phyloP scores from a whole-genome alignment of 2,797 vertebrate genomes.

The Myotis myotis region DNA sequence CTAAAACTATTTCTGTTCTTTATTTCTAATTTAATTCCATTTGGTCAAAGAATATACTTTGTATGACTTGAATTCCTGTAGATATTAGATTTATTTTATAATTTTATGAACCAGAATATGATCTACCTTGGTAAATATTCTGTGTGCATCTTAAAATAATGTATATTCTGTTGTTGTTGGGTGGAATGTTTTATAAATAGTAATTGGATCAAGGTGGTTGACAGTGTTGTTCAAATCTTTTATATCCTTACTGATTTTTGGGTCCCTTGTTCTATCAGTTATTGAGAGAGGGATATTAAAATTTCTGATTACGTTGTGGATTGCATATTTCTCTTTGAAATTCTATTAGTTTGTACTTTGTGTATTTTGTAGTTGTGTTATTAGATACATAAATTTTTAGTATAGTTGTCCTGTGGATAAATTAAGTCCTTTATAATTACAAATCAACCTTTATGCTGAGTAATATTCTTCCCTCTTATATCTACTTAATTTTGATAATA shows the following conservation, averaged over 20 bases:
- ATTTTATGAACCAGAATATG: background rate
- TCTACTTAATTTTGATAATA: background rate
- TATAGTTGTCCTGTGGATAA: background rate
- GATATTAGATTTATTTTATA: background rate
- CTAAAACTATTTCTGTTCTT: background rate
- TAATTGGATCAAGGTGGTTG: background rate
- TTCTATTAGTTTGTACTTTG: background rate
- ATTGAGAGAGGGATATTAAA: background rate
- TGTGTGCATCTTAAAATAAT: background rate
- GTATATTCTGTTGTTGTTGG: background rate
- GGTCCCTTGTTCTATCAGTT: background rate
- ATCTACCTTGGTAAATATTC: background rate
- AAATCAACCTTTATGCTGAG: background rate
- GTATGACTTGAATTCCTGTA: background rate
- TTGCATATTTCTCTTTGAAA: background rate
- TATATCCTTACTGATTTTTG: background rate
- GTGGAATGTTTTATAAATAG: background rate
- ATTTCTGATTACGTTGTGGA: background rate
- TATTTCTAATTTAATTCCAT: constrained; percentile 1
- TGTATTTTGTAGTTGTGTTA: background rate
- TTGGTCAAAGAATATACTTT: background rate
- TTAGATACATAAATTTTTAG: background rate
- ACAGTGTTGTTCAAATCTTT: background rate
- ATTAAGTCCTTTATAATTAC: background rate
- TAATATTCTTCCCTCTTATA: background rate